Evolutionary conservation across 2,797 vertebrate species (phyloP), one percentile per base, ranked within the genome.

Genomic region (Lerista edwardsae): DNA sequence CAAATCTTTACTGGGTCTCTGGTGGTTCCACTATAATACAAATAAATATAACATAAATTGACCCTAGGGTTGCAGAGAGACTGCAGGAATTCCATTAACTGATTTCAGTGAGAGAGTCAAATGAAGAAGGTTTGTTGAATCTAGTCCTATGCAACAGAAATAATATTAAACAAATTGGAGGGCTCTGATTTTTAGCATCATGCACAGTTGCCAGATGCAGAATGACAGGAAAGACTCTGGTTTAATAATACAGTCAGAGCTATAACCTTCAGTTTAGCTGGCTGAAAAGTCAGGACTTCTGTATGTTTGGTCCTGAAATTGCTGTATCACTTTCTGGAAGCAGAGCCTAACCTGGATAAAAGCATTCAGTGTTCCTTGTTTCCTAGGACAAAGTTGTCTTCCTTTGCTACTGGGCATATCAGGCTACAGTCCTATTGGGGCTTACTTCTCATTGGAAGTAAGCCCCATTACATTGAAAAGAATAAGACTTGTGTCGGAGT

Each of bases 181-280:
- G 25, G 44, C 81, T 34, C 7, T 59, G 29, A 51, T 41, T 23
- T 75, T 83, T 41, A 88, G 29, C 25, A 64, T 39, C 83, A 85
- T 0, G 0, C 72, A 59, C 61, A 41, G 25, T 55, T 44, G 27
- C 34, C 61, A 44, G 47, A 17, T 75, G 31, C 21, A 55, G 11
- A 51, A 57, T 76, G 39, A 55, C 44, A 44, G 12, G 15, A 67
- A 74, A 65, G 78, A 80, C 80, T 88, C 82, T 91, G 92, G 47
- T 51, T 71, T 91, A 87, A 39, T 12, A 80, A 44, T 80, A 75
- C 71, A 84, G 82, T 78, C 85, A 88, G 68, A 73, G 79, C 65
- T 10, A 0, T 0, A 78, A 36, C 83, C 44, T 84, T 88, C 73
- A 55, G 55, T 86, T 90, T 41, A 17, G 80, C 68, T 88, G 75